phyloP scores from a whole-genome alignment of 1,140 invertebrate genomes.

The Drosophila yakuba region DNA sequence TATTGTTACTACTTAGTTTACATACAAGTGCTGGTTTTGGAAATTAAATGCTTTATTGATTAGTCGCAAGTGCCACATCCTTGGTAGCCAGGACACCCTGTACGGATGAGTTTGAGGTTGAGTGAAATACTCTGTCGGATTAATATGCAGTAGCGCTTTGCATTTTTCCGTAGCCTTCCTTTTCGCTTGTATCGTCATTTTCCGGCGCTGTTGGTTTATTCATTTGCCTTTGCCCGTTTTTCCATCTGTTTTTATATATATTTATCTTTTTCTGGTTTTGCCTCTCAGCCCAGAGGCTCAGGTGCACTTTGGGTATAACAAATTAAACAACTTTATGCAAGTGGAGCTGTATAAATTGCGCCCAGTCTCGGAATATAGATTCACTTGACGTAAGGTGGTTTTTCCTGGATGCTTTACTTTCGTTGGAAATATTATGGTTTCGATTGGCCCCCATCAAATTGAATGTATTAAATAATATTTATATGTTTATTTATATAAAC shows the following conservation, averaged over 20 bases:
- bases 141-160: constrained; percentile 80
- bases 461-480: neutral
- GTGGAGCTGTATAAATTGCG: constrained; percentile 53
- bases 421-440: no score
- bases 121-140: constrained; percentile 82
- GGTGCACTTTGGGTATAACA: constrained; percentile 80
- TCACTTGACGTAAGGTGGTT: constrained; percentile 16
- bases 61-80: neutral
- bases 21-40: no score
- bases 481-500: neutral
- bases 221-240: constrained; percentile 62
- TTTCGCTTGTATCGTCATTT: constrained; percentile 54
- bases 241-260: constrained; percentile 16
- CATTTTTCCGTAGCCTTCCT: constrained; percentile 48
- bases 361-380: constrained; percentile 25
- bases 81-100: constrained; percentile 37
- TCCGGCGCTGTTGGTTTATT: constrained; percentile 69
- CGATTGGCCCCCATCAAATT: no score
- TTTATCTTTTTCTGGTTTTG: constrained; percentile 18
- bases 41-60: no score
- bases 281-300: constrained; percentile 52
- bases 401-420: neutral
- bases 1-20: no score
- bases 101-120: constrained; percentile 31
- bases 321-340: constrained; percentile 80